A percentile compares a stretch with the other conserved stretches of the same genome.
These are phyloP conservation scores for Merodon equestris DNA, from an alignment of 2,888 invertebrate genomes.

Conservation along the genomic window DNA sequence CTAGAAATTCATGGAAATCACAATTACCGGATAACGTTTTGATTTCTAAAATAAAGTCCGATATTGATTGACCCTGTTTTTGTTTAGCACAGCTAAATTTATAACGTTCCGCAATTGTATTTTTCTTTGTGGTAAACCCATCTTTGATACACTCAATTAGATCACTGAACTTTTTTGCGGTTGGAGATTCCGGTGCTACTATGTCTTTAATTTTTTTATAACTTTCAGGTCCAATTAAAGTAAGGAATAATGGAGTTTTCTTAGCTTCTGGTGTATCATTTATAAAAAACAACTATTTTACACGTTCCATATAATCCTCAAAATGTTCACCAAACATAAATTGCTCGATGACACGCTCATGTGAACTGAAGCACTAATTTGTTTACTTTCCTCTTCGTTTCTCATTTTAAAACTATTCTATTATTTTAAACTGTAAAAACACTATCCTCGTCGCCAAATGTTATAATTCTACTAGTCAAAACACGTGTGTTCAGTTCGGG, in stretches of 20 bases:
- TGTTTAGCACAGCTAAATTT: constrained; percentile 16
- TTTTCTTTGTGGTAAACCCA: constrained; percentile 6
- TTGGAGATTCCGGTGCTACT: constrained; percentile 14
- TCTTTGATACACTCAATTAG: constrained; percentile 1
- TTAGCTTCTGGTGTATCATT: constrained; percentile 32
- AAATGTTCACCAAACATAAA: constrained; percentile 23
- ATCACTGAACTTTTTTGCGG: constrained; percentile 3
- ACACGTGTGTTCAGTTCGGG: too few species aligned
- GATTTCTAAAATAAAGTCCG: constrained; percentile 14
- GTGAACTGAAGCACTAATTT: too few species aligned
- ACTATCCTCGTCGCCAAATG: too few species aligned
- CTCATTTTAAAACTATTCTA: too few species aligned
- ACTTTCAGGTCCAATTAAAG: constrained; percentile 27
- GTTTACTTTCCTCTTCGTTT: too few species aligned
- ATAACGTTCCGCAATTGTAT: constrained; percentile 5
- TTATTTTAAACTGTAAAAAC: too few species aligned
- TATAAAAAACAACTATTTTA: constrained; percentile 18
- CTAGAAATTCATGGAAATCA: constrained; percentile 3
- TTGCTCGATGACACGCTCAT: constrained; percentile 27
- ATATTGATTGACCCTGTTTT: constrained; percentile 2
- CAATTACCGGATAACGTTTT: constrained; percentile 18
- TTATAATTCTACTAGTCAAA: too few species aligned
- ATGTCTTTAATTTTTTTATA: constrained; percentile 18
- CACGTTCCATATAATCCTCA: constrained; percentile 20
- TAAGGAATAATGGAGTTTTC: constrained; percentile 43